Percentiles rank a stretch among this genome's conserved stretches.
Conservation (phyloP, 2,113 vertebrate genomes). For the Polyodon spathula region DNA sequence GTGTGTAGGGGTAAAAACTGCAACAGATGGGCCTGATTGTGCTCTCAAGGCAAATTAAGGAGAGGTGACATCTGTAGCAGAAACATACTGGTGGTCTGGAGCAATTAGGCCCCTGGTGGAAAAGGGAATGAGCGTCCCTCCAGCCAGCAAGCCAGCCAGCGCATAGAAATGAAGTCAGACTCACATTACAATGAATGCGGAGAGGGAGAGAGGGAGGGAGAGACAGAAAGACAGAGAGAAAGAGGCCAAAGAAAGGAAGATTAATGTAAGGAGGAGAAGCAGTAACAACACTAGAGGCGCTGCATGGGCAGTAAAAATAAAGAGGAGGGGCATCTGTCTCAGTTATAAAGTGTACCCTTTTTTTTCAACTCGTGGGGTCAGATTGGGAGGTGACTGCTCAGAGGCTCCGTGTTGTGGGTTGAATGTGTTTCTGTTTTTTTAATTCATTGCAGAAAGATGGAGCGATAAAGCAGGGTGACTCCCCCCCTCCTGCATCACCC, state of each 20-base stretch:
- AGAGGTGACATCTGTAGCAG: slow-evolving; percentile 92
- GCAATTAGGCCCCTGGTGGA: slow-evolving; percentile 81
- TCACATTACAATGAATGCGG: slow-evolving; percentile 90
- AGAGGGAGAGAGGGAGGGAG: slow-evolving; percentile 71
- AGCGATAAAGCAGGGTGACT: slow-evolving; percentile 50
- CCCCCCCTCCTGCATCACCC: slow-evolving; percentile 36
- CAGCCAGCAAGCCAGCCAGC: slow-evolving; percentile 73
- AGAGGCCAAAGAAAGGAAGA: slow-evolving; percentile 50
- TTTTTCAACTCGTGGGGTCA: slow-evolving; percentile 33
- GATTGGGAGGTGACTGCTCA: slow-evolving; percentile 39
- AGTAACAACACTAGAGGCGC: slow-evolving; percentile 54
- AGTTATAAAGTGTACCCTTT: slow-evolving; percentile 39
- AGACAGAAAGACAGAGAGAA: slow-evolving; percentile 57
- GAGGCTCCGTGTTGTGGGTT: slow-evolving; percentile 44
- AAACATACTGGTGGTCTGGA: slow-evolving; percentile 81
- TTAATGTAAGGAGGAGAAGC: slow-evolving; percentile 73
- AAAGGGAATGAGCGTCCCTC: slow-evolving; percentile 73
- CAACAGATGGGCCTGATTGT: slow-evolving; percentile 99
- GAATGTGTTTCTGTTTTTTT: slow-evolving; percentile 33
- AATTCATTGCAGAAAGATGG: slow-evolving; percentile 30
- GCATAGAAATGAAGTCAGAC: slow-evolving; percentile 74
- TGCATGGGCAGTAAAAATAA: slow-evolving; percentile 54
- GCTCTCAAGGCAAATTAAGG: slow-evolving; percentile 92
- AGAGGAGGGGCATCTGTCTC: slow-evolving; percentile 26
- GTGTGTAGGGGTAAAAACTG: slow-evolving; percentile 63